Percentiles rank a stretch among this genome's conserved stretches.
phyloP scores from a whole-genome alignment of 2,888 invertebrate species.

The Terebella lapidaria region DNA sequence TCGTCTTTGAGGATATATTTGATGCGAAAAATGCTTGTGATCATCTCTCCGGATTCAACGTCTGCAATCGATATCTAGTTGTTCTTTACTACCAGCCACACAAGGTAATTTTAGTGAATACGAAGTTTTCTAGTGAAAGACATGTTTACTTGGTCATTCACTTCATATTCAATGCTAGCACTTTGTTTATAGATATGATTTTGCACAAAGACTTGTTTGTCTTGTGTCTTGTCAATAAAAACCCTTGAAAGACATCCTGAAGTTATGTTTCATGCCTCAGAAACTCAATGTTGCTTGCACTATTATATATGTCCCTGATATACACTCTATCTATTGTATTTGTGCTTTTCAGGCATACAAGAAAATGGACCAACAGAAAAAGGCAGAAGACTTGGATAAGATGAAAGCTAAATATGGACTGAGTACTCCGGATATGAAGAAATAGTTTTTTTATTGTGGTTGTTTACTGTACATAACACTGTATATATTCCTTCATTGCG shows the following conservation, averaged over 20 bases:
- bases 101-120: constrained; percentile 51
- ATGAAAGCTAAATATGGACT: constrained; percentile 92
- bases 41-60: constrained; percentile 97
- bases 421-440: constrained; percentile 49
- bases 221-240: not conserved
- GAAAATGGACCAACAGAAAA: constrained; percentile 80
- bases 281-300: not conserved
- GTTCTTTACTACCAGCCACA: constrained; percentile 88
- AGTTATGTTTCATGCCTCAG: not conserved
- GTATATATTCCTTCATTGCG: too few species aligned
- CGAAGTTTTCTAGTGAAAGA: too few species aligned
- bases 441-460: too few species aligned
- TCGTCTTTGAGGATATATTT: constrained; percentile 99
- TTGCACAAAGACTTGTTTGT: too few species aligned
- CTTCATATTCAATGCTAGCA: too few species aligned
- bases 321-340: too few species aligned
- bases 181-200: too few species aligned
- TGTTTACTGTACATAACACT: too few species aligned
- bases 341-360: constrained; percentile 70
- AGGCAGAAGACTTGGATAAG: constrained; percentile 71
- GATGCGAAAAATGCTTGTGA: constrained; percentile 99
- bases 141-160: not conserved
- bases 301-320: not conserved
- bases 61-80: constrained; percentile 97
- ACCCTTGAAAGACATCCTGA: not conserved